Evolutionary conservation across 2,888 invertebrate genomes (phyloP), one percentile per base, ranked within the genome.

Genomic region (Eupithecia exiguata): DNA sequence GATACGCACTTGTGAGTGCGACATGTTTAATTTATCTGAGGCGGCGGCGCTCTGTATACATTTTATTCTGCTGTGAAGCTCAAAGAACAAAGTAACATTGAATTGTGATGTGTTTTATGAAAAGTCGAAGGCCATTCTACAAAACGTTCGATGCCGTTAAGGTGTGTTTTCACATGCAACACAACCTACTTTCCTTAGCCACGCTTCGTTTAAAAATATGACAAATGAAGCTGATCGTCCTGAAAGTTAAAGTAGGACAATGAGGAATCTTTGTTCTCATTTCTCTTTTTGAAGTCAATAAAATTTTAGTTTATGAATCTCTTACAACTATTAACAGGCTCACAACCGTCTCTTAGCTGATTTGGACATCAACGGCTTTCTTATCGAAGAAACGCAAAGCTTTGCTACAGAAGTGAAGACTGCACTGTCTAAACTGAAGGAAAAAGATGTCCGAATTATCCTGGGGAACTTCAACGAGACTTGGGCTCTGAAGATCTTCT

Each of bases 391-490:
- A 87, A 97, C 98, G 0, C 98, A 98, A 87, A 98, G 98, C 85
- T 98, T 99, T 86, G 98, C 98, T 0, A 97, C 97, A 70, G 99
- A 99, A 92, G 97, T 98, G 10, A 96, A 95, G 75, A 95, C 96
- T 12, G 97, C 98, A 0, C 94, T 98, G 86, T 95, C 96, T 61
- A 98, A 98, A 87, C 95, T 98, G 1, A 97, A 97, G 83, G 97
- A 97, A 81, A 98, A 98, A 85, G 99, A 99, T 87, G 98, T 98
- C 5, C 96, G 99, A 74, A 98, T 99, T 74, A 98, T 99, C 82
- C 94, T 99, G 82, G 99, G 99, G 5, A 99, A 99, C 91, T 99
- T 99, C 91, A 98, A 99, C 91, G 98, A 98, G 88, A 96, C 96
- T 69, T 98, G 98, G 97, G 99, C 99, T 0, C 94, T 98, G 71